Percentiles rank a stretch among this genome's conserved stretches.
These are phyloP conservation scores for Channa striata DNA, from an alignment of 2,797 vertebrate genomes.

Conservation along the genomic window DNA sequence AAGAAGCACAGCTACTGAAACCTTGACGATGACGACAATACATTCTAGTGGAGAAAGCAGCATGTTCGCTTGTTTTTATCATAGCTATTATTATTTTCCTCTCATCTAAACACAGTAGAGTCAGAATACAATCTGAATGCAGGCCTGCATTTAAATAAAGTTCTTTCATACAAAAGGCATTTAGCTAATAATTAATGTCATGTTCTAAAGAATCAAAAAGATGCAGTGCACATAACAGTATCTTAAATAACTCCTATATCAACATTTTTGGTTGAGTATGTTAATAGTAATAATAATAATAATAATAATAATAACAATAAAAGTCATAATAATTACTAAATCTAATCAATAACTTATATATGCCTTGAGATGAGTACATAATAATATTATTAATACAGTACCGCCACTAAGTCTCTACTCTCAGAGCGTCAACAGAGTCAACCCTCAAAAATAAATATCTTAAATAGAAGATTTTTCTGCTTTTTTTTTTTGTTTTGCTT, in stretches of 20 bases:
- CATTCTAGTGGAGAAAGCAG: conserved; percentile 95
- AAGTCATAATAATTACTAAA: conserved; percentile 88
- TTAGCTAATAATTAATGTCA: conserved; percentile 88
- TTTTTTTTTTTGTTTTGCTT: conserved; percentile 55
- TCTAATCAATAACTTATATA: conserved; percentile 99
- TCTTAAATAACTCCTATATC: conserved; percentile 97
- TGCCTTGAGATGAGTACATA: conserved; percentile 99
- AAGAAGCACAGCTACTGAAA: conserved; percentile 94
- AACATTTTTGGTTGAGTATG: conserved; percentile 98
- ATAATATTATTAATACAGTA: conserved; percentile 93
- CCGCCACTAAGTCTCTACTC: conserved; percentile 94
- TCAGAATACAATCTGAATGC: conserved; percentile 76
- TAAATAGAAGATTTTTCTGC: conserved; percentile 84
- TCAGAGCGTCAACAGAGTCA: conserved; percentile 94
- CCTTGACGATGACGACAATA: conserved; percentile 88
- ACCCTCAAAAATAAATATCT: conserved; percentile 98
- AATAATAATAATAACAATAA: conserved; percentile 59
- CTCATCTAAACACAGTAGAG: conserved; percentile 80
- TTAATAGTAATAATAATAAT: conserved; percentile 90
- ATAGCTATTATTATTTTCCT: conserved; percentile 68
- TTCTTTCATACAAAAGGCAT: conserved; percentile 86
- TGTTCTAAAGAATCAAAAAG: conserved; percentile 90
- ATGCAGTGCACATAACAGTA: conserved; percentile 95
- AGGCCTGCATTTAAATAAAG: conserved; percentile 86
- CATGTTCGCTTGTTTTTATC: conserved; percentile 84